A percentile compares a stretch with the other conserved stretches of the same genome.
These are phyloP conservation scores for Cochlearius cochlearius DNA, from an alignment of 2,113 vertebrate genomes.

Conservation along the genomic window DNA sequence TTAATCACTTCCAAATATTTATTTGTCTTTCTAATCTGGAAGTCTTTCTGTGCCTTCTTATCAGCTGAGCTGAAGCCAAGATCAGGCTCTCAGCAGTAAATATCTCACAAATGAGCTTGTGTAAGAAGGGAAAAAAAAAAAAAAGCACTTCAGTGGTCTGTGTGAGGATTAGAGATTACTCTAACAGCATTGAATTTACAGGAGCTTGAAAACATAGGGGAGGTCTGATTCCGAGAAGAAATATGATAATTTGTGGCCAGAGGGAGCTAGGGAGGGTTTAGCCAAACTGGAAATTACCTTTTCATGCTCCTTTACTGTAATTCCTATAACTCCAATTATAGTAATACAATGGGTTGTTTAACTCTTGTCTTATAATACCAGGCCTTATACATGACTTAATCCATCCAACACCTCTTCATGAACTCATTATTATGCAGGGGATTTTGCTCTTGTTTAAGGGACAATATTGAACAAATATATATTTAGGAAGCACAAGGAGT, in stretches of 20 bases:
- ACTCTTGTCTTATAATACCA: slow-evolving; percentile 26
- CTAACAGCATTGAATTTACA: slow-evolving; percentile 27
- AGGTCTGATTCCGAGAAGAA: slow-evolving; percentile 64
- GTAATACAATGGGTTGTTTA: slow-evolving; percentile 35
- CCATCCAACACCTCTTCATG: slow-evolving; percentile 53
- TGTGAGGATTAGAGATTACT: slow-evolving; percentile 36
- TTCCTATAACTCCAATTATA: slow-evolving; percentile 53
- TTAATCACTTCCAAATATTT: slow-evolving; percentile 64
- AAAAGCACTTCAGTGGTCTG: slow-evolving; percentile 23
- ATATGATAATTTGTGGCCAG: slow-evolving; percentile 61
- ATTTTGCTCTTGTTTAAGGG: not conserved
- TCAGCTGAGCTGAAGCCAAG: slow-evolving; percentile 53
- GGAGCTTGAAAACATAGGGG: not conserved
- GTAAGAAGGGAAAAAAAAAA: slow-evolving; percentile 33
- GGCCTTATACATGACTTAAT: slow-evolving; percentile 5
- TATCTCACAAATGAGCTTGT: slow-evolving; percentile 52
- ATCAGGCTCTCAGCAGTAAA: slow-evolving; percentile 25
- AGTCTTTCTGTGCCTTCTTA: slow-evolving; percentile 49
- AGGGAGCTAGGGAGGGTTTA: slow-evolving; percentile 38
- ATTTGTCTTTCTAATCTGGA: slow-evolving; percentile 30
- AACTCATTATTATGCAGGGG: slow-evolving; percentile 54
- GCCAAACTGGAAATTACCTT: slow-evolving; percentile 67
- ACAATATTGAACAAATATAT: not conserved
- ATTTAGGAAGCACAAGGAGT: not conserved
- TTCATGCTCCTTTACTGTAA: slow-evolving; percentile 42